Evolutionary conservation across 2,113 vertebrate genomes (phyloP), one percentile per base, ranked within the genome.

Genomic region (Hucho hucho): DNA sequence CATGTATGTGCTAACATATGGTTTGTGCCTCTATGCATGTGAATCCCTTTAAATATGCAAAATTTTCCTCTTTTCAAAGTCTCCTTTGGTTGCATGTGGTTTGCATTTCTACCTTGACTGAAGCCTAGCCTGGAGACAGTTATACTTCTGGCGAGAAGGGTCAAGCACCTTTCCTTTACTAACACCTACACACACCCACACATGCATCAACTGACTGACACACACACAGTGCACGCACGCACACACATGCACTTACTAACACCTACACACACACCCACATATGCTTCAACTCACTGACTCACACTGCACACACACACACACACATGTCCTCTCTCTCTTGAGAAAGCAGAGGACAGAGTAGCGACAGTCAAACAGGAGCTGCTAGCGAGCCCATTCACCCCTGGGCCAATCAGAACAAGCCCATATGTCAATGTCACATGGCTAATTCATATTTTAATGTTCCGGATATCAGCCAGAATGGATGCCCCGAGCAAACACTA

Each of bases 401-500:
- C 13, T 12, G 24, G 64, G 64, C 25, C 7, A 63, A 25, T n/a
- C 22, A 65, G 12, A 65, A 14, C 61, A 65, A 24, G 64, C 64
- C 64, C 64, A 65, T 65, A 65, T 65, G 64, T 65, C 25, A 25
- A 32, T 43, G 58, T 37, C 61, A 61, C 71, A 61, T 37, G 28
- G 29, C 71, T 43, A 43, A 73, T 32, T 63, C 58, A 64, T 22
- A 43, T 49, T 63, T 61, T 61, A 25, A 65, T 61, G 56, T 64
- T 32, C 32, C 58, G 9, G 56, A 63, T 25, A 59, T n/a, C 71
- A 73, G 56, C 71, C 37, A 58, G 20, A 32, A 43, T 47, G 58
- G 37, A 22, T 26, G 1, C 22, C 32, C 64, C 20, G 16, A 28
- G 12, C 64, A 65, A 1, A 65, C 14, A 65, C 22, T 25, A 26